Conservation (phyloP, 2,888 invertebrate species). For the Lasioglossum marginatum region DNA sequence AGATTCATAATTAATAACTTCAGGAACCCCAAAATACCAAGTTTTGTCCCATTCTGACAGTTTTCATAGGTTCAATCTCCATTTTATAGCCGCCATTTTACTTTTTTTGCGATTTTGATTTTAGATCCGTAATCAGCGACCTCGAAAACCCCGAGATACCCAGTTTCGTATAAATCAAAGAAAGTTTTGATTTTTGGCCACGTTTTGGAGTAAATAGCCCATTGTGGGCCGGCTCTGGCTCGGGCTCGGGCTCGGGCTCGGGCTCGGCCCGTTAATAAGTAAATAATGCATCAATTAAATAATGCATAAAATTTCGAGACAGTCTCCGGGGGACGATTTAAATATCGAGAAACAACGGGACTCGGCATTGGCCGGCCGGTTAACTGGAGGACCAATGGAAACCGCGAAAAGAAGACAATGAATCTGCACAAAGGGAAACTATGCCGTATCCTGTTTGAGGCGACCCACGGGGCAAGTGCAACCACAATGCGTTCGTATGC, state of each 20-base stretch:
- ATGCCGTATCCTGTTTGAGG: conserved; percentile 78
- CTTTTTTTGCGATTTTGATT: too few species aligned
- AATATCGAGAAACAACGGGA: conserved; percentile 23
- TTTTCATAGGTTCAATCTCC: too few species aligned
- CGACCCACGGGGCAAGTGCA: conserved; percentile 74
- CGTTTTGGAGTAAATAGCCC: too few species aligned
- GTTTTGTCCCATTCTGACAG: too few species aligned
- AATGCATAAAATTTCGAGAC: neutral
- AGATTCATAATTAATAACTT: too few species aligned
- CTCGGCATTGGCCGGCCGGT: conserved; percentile 27
- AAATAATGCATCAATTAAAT: conserved; percentile 9
- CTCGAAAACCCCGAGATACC: too few species aligned
- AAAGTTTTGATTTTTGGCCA: too few species aligned
- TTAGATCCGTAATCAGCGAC: too few species aligned
- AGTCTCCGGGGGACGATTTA: conserved; percentile 17
- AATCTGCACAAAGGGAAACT: conserved; percentile 67
- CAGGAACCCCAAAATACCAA: too few species aligned
- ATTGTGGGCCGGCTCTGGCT: too few species aligned
- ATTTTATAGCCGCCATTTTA: too few species aligned
- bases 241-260: neutral
- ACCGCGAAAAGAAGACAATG: conserved; percentile 50
- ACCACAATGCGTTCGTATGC: conserved; percentile 76
- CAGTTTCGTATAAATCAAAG: too few species aligned
- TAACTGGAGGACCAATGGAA: conserved; percentile 45
- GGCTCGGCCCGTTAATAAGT: neutral